Evolutionary conservation across 2,797 vertebrate species (phyloP).

Genomic region (Poeciliopsis gracilis): DNA sequence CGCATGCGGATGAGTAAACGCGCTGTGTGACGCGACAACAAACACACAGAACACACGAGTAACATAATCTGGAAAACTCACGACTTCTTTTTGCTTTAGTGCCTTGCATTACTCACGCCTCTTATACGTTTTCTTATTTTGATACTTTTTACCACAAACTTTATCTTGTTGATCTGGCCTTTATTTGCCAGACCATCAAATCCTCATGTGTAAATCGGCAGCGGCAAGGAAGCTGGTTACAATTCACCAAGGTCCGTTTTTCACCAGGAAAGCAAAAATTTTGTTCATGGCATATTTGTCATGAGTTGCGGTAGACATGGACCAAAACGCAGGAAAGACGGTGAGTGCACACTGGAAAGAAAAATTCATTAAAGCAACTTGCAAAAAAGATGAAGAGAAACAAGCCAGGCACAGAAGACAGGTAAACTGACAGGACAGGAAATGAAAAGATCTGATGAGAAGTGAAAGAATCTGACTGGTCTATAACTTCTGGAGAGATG

Average conservation of each 20-base stretch:
- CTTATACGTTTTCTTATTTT: neutral
- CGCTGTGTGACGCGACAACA: slow-evolving; percentile 18
- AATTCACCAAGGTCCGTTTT: neutral
- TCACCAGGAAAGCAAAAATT: neutral
- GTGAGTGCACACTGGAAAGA: neutral
- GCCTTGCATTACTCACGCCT: neutral
- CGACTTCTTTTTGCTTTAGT: neutral
- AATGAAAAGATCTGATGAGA: neutral
- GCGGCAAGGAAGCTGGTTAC: neutral
- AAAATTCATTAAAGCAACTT: neutral
- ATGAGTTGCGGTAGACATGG: neutral
- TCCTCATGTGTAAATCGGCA: neutral
- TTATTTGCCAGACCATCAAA: neutral
- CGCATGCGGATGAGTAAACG: slow-evolving; percentile 48
- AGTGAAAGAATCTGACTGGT: neutral
- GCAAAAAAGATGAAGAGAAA: neutral
- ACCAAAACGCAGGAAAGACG: neutral
- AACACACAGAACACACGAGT: slow-evolving; percentile 28
- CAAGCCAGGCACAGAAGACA: neutral
- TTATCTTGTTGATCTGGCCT: neutral
- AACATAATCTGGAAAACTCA: slow-evolving; percentile 5
- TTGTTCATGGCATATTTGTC: neutral
- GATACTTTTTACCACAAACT: neutral
- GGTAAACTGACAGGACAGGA: neutral
- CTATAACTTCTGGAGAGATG: neutral